These are phyloP conservation scores for Tiliqua scincoides DNA, from an alignment of 2,113 vertebrate genomes.

Conservation along the genomic window DNA sequence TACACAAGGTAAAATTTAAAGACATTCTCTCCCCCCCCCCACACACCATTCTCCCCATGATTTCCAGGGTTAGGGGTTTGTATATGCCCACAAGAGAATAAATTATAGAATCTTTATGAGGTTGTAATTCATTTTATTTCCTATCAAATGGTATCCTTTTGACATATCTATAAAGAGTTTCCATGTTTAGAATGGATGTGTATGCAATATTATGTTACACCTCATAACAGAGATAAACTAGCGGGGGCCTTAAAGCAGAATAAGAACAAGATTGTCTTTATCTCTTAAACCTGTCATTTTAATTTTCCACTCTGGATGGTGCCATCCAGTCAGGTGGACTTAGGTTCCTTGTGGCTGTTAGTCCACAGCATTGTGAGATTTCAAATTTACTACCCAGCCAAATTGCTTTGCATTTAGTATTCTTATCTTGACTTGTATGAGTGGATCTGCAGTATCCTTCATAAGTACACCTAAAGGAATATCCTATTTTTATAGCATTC, in stretches of 20 bases:
- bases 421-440: conserved; percentile 71
- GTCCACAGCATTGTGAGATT: conserved; percentile 65
- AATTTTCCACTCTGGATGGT: conserved; percentile 72
- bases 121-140: conserved; percentile 75
- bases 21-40: conserved; percentile 24
- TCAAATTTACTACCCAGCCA: conserved; percentile 75
- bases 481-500: conserved; percentile 68
- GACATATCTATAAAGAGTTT: conserved; percentile 73
- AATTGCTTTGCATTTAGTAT: conserved; percentile 70
- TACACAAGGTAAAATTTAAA: conserved; percentile 61
- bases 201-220: conserved; percentile 76
- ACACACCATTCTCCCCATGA: conserved; percentile 25
- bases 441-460: conserved; percentile 39
- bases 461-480: conserved; percentile 61
- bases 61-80: conserved; percentile 35
- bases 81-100: conserved; percentile 50
- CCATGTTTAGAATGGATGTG: conserved; percentile 73
- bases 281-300: conserved; percentile 80
- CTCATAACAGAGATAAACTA: conserved; percentile 74
- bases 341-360: conserved; percentile 69
- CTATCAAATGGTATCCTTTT: conserved; percentile 68
- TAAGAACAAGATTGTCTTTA: conserved; percentile 72
- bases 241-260: conserved; percentile 68
- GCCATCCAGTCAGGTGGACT: conserved; percentile 53
- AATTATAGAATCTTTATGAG: conserved; percentile 71